These are phyloP conservation scores for Antechinus stuartii DNA, from an alignment of 2,113 vertebrate genomes.

Conservation along the genomic window DNA sequence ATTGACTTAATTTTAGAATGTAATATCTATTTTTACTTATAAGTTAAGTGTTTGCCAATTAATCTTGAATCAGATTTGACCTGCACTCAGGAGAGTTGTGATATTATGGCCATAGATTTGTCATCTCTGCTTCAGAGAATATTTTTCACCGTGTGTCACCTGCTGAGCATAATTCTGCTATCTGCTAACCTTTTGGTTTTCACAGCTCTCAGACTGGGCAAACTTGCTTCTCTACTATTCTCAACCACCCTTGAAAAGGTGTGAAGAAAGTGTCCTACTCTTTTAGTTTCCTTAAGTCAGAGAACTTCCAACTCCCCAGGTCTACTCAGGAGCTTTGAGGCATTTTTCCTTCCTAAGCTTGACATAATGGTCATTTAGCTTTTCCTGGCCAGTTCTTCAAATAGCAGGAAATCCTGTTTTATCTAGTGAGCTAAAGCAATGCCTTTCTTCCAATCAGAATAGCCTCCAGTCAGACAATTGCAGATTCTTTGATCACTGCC, in stretches of 20 bases:
- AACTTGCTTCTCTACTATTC: background rate
- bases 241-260: background rate
- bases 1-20: background rate
- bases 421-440: background rate
- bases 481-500: background rate
- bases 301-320: background rate
- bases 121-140: background rate
- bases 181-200: background rate
- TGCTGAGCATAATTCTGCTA: background rate
- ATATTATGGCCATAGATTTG: background rate
- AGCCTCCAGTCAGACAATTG: background rate
- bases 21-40: background rate
- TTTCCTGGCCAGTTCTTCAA: background rate
- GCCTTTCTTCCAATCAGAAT: background rate
- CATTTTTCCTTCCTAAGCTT: background rate
- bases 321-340: background rate
- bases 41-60: background rate
- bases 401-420: background rate
- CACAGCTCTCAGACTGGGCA: background rate
- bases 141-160: background rate
- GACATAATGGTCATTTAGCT: background rate
- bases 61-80: background rate
- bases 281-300: background rate
- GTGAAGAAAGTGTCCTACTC: background rate
- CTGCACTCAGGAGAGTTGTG: background rate